Evolutionary conservation across 2,888 invertebrate genomes (phyloP).

Genomic region (Erebia epiphron): DNA sequence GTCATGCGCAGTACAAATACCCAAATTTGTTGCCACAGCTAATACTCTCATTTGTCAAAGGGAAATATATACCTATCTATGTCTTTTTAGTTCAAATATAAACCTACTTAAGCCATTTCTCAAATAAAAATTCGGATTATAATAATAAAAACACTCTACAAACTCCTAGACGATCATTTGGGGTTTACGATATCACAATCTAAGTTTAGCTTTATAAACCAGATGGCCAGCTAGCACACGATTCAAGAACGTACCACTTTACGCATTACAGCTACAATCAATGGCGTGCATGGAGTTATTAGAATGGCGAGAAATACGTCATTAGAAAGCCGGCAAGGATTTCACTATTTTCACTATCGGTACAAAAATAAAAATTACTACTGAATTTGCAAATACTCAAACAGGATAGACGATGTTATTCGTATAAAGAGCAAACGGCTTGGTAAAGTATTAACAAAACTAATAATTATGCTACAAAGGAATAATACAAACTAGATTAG

Average conservation of each 20-base stretch:
- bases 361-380: neutral
- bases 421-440: neutral
- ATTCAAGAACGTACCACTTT: constrained; percentile 60
- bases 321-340: neutral
- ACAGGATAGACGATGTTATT: neutral
- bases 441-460: neutral
- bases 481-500: neutral
- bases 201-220: constrained; percentile 82
- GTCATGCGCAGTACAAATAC: constrained; percentile 66
- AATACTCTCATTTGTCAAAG: neutral
- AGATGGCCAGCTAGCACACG: constrained; percentile 78
- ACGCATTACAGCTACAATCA: constrained; percentile 44
- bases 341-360: neutral
- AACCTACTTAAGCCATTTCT: neutral
- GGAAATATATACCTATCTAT: neutral
- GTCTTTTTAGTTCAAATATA: neutral
- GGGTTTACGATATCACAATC: constrained; percentile 81
- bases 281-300: constrained; percentile 13
- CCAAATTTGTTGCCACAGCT: constrained; percentile 8
- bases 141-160: constrained; percentile 51
- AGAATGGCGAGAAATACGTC: neutral
- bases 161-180: constrained; percentile 71
- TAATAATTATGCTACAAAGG: neutral
- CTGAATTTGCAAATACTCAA: neutral
- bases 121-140: neutral